Percentiles rank a stretch among this genome's conserved stretches.
Evolutionary conservation across 2,113 vertebrate species (phyloP).

Genomic region (Nothobranchius kuhntae): DNA sequence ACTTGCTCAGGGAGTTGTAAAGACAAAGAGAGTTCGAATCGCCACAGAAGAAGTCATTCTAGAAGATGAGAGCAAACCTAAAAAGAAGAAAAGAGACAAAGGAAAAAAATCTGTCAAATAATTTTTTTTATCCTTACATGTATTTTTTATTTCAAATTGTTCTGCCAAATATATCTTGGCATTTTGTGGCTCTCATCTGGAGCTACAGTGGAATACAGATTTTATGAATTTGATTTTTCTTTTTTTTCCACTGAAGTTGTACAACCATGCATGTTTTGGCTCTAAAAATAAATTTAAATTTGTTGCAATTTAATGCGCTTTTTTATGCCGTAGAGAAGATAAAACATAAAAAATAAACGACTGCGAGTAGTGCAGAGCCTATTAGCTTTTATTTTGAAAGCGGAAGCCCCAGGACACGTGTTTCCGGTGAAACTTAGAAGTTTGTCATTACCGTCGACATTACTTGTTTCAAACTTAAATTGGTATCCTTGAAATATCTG

Average conservation of each 20-base stretch:
- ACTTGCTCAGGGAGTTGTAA: conserved; percentile 40
- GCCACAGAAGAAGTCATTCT: conserved; percentile 65
- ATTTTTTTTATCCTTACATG: conserved; percentile 3
- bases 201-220: neutral
- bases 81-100: conserved; percentile 63
- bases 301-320: neutral
- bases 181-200: neutral
- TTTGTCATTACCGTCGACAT: no score
- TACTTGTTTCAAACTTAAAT: no score
- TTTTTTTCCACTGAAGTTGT: neutral
- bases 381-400: conserved; percentile 13
- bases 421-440: conserved; percentile 12
- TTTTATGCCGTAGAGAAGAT: neutral
- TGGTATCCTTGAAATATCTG: neutral
- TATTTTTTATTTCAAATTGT: neutral
- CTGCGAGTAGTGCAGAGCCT: no score
- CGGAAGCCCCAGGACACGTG: neutral
- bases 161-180: neutral
- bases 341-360: neutral
- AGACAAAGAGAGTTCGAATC: conserved; percentile 65
- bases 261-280: neutral
- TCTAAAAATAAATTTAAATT: no score
- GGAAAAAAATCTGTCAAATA: conserved; percentile 44
- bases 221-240: neutral
- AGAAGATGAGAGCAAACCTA: conserved; percentile 71